Conservation (phyloP, 2,113 vertebrate species). For the Cyanistes caeruleus region DNA sequence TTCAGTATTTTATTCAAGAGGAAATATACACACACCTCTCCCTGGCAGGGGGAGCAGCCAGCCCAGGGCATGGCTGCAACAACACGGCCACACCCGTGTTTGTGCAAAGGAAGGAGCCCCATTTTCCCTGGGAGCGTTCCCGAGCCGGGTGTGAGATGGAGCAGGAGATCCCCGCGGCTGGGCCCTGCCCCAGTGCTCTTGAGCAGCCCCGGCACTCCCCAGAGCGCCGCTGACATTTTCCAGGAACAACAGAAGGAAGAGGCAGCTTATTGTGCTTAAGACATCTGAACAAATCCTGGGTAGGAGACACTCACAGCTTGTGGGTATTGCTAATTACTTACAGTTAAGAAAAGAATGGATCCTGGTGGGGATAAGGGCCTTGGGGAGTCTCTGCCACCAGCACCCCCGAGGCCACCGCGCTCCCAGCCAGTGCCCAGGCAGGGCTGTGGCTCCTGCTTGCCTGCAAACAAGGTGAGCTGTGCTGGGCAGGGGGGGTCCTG, state of each 20-base stretch:
- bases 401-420: fast-evolving
- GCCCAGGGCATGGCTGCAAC: neutral
- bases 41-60: neutral
- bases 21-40: conserved; percentile 48
- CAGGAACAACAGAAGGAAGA: neutral
- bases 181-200: neutral
- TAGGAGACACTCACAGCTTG: conserved; percentile 64
- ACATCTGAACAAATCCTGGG: conserved; percentile 66
- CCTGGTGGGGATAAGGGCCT: neutral
- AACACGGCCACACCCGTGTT: neutral
- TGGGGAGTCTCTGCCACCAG: neutral
- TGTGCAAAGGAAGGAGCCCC: conserved; percentile 66
- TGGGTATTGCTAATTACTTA: conserved; percentile 67
- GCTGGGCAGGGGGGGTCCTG: neutral
- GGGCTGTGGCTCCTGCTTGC: neutral
- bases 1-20: conserved; percentile 63
- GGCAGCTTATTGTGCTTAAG: conserved; percentile 76
- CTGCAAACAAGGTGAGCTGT: neutral
- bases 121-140: conserved; percentile 42
- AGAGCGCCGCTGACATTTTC: neutral
- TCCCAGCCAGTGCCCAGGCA: neutral
- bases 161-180: conserved; percentile 14
- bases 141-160: conserved; percentile 7
- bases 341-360: conserved; percentile 24
- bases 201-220: neutral